Evolutionary conservation across 2,113 vertebrate genomes (phyloP).

Genomic region (Struthidea cinerea): DNA sequence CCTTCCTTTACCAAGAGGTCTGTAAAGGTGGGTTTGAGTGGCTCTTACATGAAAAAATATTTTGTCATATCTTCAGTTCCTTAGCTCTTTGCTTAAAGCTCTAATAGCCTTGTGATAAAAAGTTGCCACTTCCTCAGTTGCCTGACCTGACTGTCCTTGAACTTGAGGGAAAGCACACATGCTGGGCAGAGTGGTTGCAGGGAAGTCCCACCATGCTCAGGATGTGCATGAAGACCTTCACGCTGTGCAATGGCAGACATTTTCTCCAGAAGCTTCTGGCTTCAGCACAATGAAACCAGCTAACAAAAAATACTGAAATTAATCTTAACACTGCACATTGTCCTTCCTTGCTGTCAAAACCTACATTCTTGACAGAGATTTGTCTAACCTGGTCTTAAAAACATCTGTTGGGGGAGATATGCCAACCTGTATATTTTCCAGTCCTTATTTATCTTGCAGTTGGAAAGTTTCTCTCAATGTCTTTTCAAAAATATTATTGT

Average conservation of each 20-base stretch:
- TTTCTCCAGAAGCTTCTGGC: background rate
- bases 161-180: fast-evolving
- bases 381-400: background rate
- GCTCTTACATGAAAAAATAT: background rate
- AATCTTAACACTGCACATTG: background rate
- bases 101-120: background rate
- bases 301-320: background rate
- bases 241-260: background rate
- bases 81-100: background rate
- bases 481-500: background rate
- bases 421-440: background rate
- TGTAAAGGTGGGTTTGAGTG: background rate
- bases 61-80: background rate
- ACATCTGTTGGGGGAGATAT: background rate
- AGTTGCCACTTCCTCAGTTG: fast-evolving
- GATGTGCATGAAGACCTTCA: background rate
- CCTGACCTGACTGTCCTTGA: background rate
- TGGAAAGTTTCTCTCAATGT: background rate
- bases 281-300: background rate
- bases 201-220: background rate
- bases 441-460: background rate
- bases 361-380: background rate
- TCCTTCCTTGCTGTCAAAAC: background rate
- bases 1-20: background rate
- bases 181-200: background rate